These are phyloP conservation scores for Anadara kagoshimensis DNA, from an alignment of 1,140 invertebrate genomes.

Conservation along the genomic window DNA sequence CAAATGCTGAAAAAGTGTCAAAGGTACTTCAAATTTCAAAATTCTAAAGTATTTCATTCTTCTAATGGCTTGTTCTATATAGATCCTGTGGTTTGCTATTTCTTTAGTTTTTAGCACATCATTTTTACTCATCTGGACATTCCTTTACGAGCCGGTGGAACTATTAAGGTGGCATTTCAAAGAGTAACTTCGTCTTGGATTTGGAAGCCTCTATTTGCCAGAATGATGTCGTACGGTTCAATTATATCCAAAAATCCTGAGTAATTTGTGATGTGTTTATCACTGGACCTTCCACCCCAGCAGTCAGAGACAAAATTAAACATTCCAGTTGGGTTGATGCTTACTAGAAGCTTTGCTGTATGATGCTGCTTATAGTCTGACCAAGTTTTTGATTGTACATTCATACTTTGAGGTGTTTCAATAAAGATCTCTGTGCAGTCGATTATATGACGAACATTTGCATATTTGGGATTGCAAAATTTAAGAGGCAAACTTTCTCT, in stretches of 20 bases:
- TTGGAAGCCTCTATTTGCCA: conserved; percentile 73
- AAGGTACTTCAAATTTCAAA: conserved; percentile 19
- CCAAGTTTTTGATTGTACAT: background rate
- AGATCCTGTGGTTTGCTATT: conserved; percentile 20
- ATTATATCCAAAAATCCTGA: conserved; percentile 69
- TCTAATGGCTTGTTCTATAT: conserved; percentile 24
- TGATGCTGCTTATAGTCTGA: conserved; percentile 20
- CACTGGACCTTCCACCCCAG: conserved; percentile 68
- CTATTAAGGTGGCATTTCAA: background rate
- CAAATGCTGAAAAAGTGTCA: conserved; percentile 14
- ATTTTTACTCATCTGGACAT: conserved; percentile 16
- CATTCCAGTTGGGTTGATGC: conserved; percentile 70
- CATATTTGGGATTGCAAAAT: background rate
- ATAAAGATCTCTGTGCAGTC: conserved; percentile 8
- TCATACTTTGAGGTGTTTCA: conserved; percentile 2
- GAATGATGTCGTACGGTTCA: conserved; percentile 68
- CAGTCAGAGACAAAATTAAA: conserved; percentile 70
- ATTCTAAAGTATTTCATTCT: conserved; percentile 23
- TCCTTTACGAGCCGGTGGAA: conserved; percentile 12
- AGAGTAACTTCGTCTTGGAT: conserved; percentile 18
- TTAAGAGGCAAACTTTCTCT: background rate
- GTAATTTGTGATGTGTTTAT: conserved; percentile 68
- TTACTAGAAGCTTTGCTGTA: conserved; percentile 56
- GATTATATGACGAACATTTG: background rate
- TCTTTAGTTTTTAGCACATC: conserved; percentile 26